phyloP scores from a whole-genome alignment of 2,797 vertebrate species.

The Phalanger gymnotis region DNA sequence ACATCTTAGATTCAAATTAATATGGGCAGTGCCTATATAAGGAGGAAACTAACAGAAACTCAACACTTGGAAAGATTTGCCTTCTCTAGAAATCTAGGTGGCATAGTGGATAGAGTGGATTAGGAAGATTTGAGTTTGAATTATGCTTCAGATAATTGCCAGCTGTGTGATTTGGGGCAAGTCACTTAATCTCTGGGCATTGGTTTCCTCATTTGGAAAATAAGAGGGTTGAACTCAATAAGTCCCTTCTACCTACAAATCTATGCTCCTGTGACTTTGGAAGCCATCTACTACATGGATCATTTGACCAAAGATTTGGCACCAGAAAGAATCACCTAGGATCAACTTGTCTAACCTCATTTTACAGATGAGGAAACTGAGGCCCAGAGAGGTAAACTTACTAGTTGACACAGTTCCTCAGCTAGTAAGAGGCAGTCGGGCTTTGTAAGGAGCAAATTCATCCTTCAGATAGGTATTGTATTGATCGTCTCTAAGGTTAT shows the following conservation, averaged over 20 bases:
- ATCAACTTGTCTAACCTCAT: not conserved
- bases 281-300: not conserved
- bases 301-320: not conserved
- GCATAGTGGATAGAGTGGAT: not conserved
- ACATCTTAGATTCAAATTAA: not conserved
- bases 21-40: not conserved
- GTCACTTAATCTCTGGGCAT: not conserved
- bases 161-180: not conserved
- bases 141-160: not conserved
- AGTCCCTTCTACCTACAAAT: not conserved
- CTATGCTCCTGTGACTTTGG: not conserved
- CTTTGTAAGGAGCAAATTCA: not conserved
- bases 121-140: not conserved
- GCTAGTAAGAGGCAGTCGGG: not conserved
- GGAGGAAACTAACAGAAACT: not conserved
- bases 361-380: not conserved
- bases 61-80: not conserved
- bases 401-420: not conserved
- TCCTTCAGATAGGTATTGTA: not conserved
- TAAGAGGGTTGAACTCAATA: not conserved
- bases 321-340: not conserved
- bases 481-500: not conserved
- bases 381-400: not conserved
- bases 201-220: not conserved
- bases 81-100: not conserved